Evolutionary conservation across 1,140 invertebrate species (phyloP).

Genomic region (Nephila pilipes): DNA sequence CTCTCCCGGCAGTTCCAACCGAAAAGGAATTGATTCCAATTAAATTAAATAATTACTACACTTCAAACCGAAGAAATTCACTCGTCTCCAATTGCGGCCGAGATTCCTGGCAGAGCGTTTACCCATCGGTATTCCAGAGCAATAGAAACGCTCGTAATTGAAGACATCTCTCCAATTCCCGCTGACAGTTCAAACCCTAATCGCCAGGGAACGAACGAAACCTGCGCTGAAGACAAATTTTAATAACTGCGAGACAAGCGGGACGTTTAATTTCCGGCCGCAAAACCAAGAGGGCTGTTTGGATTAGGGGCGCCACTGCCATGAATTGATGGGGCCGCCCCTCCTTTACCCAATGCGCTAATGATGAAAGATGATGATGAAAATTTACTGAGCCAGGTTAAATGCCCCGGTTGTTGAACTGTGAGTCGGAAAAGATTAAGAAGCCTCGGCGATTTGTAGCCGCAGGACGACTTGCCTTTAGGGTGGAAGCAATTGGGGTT

Average conservation of each 20-base stretch:
- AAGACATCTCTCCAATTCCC: constrained; percentile 8
- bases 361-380: constrained; percentile 66
- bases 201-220: background rate
- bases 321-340: constrained; percentile 39
- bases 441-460: background rate
- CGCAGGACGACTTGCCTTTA: background rate
- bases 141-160: background rate
- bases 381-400: constrained; percentile 51
- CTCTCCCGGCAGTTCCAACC: background rate
- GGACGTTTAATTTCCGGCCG: constrained; percentile 72
- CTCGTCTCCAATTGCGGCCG: background rate
- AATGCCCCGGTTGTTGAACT: constrained; percentile 45
- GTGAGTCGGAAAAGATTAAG: background rate
- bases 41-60: constrained; percentile 30
- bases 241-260: constrained; percentile 58
- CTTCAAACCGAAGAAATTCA: background rate
- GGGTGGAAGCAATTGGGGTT: background rate
- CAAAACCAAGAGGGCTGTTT: constrained; percentile 65
- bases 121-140: background rate
- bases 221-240: constrained; percentile 44
- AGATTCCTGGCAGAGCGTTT: too few species aligned
- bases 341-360: constrained; percentile 1
- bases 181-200: constrained; percentile 21
- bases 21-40: background rate
- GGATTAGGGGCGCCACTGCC: constrained; percentile 25